These are phyloP conservation scores for Limnephilus rhombicus DNA, from an alignment of 2,888 invertebrate genomes.

Conservation along the genomic window DNA sequence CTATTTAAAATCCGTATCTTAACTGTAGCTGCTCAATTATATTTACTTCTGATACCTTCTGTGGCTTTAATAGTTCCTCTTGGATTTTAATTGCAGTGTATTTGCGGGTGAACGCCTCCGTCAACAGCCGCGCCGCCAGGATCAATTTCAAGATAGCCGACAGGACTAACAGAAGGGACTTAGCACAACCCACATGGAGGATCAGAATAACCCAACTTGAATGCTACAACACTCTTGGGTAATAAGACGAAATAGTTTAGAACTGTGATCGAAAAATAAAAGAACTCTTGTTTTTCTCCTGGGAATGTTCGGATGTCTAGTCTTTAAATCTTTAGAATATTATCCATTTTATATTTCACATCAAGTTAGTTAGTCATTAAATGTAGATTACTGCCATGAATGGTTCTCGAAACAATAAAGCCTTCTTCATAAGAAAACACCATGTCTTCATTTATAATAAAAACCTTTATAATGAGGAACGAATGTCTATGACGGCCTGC, in stretches of 20 bases:
- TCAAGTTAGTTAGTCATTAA: too few relatives aligned
- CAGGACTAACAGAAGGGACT: conserved; percentile 73
- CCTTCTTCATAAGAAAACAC: too few relatives aligned
- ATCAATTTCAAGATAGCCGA: conserved; percentile 76
- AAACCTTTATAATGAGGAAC: too few relatives aligned
- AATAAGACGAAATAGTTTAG: conserved; percentile 61
- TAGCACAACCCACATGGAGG: conserved; percentile 78
- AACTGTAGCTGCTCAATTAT: too few relatives aligned
- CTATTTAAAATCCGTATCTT: background rate
- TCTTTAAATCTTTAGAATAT: too few relatives aligned
- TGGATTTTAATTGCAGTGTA: conserved; percentile 72
- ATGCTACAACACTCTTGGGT: conserved; percentile 78
- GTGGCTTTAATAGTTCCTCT: background rate
- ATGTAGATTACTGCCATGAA: too few relatives aligned
- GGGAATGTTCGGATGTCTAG: too few relatives aligned
- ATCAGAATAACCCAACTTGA: conserved; percentile 81
- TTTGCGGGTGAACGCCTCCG: conserved; percentile 75
- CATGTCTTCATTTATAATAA: too few relatives aligned
- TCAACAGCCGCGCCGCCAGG: conserved; percentile 73
- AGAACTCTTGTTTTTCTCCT: background rate
- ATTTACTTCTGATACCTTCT: background rate
- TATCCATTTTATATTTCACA: too few relatives aligned
- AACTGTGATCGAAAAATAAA: background rate
- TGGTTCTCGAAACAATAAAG: too few relatives aligned
- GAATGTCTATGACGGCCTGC: too few relatives aligned